Conservation (phyloP, 2,797 vertebrate species). For the Brachyalestes nurse region DNA sequence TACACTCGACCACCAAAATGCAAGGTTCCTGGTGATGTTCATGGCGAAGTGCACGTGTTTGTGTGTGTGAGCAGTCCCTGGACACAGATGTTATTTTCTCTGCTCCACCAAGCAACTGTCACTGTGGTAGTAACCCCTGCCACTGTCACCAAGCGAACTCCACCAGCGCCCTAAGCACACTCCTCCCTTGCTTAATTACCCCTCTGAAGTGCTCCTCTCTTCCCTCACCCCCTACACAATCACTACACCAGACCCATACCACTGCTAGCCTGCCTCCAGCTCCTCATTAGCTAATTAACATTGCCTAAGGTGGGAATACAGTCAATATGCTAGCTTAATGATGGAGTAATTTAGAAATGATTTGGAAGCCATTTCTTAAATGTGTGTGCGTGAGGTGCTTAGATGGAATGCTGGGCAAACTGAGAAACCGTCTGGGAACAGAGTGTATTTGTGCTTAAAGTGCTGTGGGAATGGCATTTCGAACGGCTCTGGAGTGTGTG, state of each 20-base stretch:
- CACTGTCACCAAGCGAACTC: constrained; percentile 54
- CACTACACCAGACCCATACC: constrained; percentile 22
- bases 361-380: constrained; percentile 53
- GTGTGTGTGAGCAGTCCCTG: constrained; percentile 17
- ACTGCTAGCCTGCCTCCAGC: constrained; percentile 33
- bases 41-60: not conserved
- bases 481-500: constrained; percentile 17
- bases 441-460: not conserved
- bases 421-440: not conserved
- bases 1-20: not conserved
- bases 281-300: constrained; percentile 69
- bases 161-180: constrained; percentile 45
- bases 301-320: constrained; percentile 46
- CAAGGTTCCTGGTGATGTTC: not conserved
- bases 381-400: constrained; percentile 14
- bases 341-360: constrained; percentile 58
- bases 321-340: constrained; percentile 63
- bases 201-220: constrained; percentile 33
- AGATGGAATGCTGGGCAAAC: constrained; percentile 17
- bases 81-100: constrained; percentile 38
- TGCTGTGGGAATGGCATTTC: constrained; percentile 15
- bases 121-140: constrained; percentile 31
- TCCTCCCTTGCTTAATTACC: constrained; percentile 60
- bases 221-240: constrained; percentile 12
- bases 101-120: constrained; percentile 20